Conservation (phyloP, 2,797 vertebrate species). For the Stomatorhinus walkeri region DNA sequence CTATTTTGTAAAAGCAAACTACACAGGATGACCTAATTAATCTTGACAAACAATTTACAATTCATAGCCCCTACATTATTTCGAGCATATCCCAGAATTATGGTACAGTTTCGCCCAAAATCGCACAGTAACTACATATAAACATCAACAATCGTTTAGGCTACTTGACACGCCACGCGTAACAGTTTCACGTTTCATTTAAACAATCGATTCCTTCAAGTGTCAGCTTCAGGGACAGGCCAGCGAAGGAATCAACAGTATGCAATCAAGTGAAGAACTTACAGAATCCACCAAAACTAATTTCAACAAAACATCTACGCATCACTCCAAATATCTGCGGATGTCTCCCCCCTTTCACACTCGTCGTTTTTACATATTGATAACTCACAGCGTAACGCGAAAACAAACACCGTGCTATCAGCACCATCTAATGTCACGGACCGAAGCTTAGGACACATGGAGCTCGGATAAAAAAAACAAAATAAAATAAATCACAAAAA, state of each 20-base stretch:
- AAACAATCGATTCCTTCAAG: slow-evolving; percentile 18
- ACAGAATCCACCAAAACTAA: slow-evolving; percentile 38
- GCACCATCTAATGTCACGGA: slow-evolving; percentile 35
- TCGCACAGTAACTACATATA: slow-evolving; percentile 18
- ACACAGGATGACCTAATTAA: slow-evolving; percentile 42
- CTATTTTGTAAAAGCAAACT: slow-evolving; percentile 3
- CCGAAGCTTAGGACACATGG: slow-evolving; percentile 20
- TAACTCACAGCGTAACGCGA: slow-evolving; percentile 60
- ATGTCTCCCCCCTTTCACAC: slow-evolving; percentile 50
- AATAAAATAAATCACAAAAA: background rate
- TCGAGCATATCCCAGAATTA: slow-evolving; percentile 48
- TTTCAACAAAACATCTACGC: slow-evolving; percentile 32
- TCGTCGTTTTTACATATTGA: slow-evolving; percentile 60
- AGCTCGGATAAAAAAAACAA: background rate
- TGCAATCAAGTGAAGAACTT: slow-evolving; percentile 42
- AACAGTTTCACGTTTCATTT: slow-evolving; percentile 2
- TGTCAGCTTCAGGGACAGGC: background rate
- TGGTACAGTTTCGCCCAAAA: slow-evolving; percentile 28
- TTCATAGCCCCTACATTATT: slow-evolving; percentile 44
- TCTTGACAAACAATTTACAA: slow-evolving; percentile 43
- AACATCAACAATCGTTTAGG: background rate
- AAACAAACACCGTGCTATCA: slow-evolving; percentile 54
- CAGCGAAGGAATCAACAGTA: slow-evolving; percentile 7
- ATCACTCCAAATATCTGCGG: slow-evolving; percentile 38
- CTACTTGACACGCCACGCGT: background rate